Conservation (phyloP, 2,888 invertebrate species). For the Drosophila paucipuncta region DNA sequence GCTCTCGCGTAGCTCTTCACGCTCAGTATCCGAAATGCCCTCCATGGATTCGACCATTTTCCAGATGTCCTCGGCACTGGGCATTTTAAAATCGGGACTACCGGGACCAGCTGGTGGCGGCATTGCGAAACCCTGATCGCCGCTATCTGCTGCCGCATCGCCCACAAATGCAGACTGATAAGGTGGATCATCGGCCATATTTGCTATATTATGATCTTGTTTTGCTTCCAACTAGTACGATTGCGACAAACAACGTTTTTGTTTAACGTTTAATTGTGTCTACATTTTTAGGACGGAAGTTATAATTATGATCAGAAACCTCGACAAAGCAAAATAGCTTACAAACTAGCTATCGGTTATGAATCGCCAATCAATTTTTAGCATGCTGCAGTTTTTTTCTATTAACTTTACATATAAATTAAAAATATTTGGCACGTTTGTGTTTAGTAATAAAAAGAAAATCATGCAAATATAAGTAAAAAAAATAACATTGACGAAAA, state of each 20-base stretch:
- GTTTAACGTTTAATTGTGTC: slow-evolving; percentile 52
- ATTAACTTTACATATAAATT: not conserved
- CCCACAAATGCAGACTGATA: slow-evolving; percentile 81
- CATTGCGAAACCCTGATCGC: slow-evolving; percentile 62
- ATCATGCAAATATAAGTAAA: slow-evolving; percentile 5
- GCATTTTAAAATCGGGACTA: slow-evolving; percentile 84
- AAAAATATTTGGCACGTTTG: not conserved
- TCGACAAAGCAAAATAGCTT: slow-evolving; percentile 14
- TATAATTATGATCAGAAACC: slow-evolving; percentile 27
- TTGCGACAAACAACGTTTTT: slow-evolving; percentile 10
- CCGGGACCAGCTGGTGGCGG: slow-evolving; percentile 63
- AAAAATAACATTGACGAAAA: not conserved
- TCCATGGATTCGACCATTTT: slow-evolving; percentile 87
- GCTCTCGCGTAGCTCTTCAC: slow-evolving; percentile 87
- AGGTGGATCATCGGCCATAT: slow-evolving; percentile 81
- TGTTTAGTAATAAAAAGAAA: not conserved
- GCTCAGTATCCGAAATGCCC: slow-evolving; percentile 88
- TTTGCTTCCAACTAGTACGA: slow-evolving; percentile 2
- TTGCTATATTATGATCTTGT: slow-evolving; percentile 1
- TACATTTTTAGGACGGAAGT: slow-evolving; percentile 42
- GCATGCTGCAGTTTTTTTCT: slow-evolving; percentile 12
- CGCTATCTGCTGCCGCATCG: slow-evolving; percentile 75
- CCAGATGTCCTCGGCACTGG: slow-evolving; percentile 87
- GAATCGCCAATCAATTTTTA: not conserved
- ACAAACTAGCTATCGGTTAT: slow-evolving; percentile 9